Evolutionary conservation across 2,797 vertebrate genomes (phyloP), one percentile per base, ranked within the genome.

Genomic region (Sebastes hubbsi): DNA sequence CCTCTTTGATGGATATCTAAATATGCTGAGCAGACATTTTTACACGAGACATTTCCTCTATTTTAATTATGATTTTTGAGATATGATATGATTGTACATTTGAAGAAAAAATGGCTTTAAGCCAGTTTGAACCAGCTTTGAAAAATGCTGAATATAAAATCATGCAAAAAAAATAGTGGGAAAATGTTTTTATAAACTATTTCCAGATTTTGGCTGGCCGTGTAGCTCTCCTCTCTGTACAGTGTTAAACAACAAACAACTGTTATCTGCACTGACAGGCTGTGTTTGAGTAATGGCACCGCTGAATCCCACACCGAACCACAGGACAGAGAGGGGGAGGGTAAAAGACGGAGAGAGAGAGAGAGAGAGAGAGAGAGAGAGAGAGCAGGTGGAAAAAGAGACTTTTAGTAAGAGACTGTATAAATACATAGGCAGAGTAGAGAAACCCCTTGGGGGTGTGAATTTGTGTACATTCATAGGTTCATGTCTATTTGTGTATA

Each of bases 281-380:
- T 89, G 85, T 89, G 89, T 90, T 92, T 91, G 90, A 93, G 84
- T 88, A 91, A 93, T 87, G 88, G 77, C 81, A 87, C 82, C 25
- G 77, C 84, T 85, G 86, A 91, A 89, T 90, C 82, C 83, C 75
- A 87, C 82, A 68, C 69, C 84, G 78, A 87, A 90, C 84, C 82
- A 86, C 78, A 83, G 80, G 65, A 78, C 30, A 64, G 72, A 70
- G 49, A 24, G 49, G 36, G 67, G 68, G 63, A 25, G 49, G 65
- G 58, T 9, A 24, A 65, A 16, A 42, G 20, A 55, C 13, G 18
- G 60, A 24, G 60, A 36, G 20, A 34, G 55, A 32, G 49, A 29
- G 59, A 52, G 38, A 29, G 59, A 32, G 59, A 32, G 16, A 32
- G 16, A 61, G 55, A 30, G 49, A 27, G 58, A 46, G 52, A 58